A percentile compares a stretch with the other conserved stretches of the same genome.
phyloP scores from a whole-genome alignment of 2,888 invertebrate genomes.

The Sarcophaga carnaria region DNA sequence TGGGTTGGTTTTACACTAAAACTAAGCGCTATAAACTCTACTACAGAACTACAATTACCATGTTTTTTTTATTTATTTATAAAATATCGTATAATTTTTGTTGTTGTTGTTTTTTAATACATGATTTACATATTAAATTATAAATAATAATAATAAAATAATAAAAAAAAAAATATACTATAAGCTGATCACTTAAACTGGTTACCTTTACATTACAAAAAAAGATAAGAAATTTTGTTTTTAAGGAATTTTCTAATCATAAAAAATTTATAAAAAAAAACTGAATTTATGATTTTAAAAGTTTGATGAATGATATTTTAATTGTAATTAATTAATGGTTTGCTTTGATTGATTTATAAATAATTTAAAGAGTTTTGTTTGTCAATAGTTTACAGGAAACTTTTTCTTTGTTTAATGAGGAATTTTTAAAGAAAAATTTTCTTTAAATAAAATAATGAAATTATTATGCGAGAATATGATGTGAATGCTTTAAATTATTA shows the following conservation, averaged over 20 bases:
- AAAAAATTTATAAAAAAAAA: too few species aligned
- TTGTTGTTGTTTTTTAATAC: conserved; percentile 11
- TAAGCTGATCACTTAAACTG: conserved; percentile 26
- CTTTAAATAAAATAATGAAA: conserved; percentile 58
- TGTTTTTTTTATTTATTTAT: conserved; percentile 3
- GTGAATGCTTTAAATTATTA: conserved; percentile 58
- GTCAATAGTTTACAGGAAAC: conserved; percentile 12
- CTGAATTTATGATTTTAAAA: conserved; percentile 3
- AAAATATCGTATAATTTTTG: conserved; percentile 21
- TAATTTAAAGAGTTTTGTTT: conserved; percentile 14
- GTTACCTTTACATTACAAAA: conserved; percentile 29
- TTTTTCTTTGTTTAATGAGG: not conserved
- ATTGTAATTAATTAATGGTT: conserved; percentile 1
- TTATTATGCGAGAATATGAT: conserved; percentile 69
- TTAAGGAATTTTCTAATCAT: not conserved
- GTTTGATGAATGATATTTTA: conserved; percentile 26
- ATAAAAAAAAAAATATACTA: conserved; percentile 10
- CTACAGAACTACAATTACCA: conserved; percentile 56
- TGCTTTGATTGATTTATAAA: conserved; percentile 5
- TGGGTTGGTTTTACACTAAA: conserved; percentile 26
- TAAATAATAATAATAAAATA: conserved; percentile 54
- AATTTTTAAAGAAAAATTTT: conserved; percentile 30
- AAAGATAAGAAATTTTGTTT: conserved; percentile 6
- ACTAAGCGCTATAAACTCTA: conserved; percentile 1
- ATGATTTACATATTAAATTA: conserved; percentile 53